These are phyloP conservation scores for Alca torda DNA, from an alignment of 2,797 vertebrate genomes.

Conservation along the genomic window DNA sequence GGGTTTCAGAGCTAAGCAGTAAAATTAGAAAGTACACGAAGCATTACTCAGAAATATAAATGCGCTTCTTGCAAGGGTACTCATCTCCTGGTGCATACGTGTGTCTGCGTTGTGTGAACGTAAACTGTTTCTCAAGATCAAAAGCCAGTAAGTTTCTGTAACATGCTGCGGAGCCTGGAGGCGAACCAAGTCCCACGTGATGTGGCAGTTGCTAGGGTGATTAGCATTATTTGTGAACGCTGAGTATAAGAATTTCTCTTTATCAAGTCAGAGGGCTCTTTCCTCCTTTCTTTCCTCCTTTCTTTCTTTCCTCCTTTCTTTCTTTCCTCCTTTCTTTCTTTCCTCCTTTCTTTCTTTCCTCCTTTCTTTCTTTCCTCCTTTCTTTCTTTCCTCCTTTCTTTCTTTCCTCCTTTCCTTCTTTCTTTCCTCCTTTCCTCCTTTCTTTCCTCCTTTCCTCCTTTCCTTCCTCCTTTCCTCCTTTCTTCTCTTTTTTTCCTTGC, in stretches of 20 bases:
- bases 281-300: not conserved
- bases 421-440: not conserved
- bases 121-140: not conserved
- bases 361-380: not conserved
- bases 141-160: not conserved
- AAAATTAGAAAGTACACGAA: not conserved
- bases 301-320: not conserved
- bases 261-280: not conserved
- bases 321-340: not conserved
- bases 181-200: not conserved
- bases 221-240: constrained; percentile 36
- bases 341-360: not conserved
- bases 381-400: not conserved
- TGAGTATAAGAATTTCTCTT: not conserved
- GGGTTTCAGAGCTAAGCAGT: not conserved
- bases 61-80: not conserved
- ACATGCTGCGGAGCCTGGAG: not conserved
- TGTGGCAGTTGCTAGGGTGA: constrained; percentile 61
- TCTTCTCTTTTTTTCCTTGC: not conserved
- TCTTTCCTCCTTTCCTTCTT: not conserved
- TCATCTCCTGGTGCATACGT: not conserved
- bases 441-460: not conserved
- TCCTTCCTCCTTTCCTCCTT: not conserved
- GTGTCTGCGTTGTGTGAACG: not conserved
- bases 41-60: not conserved